phyloP scores from a whole-genome alignment of 2,797 vertebrate species.

The Todus mexicanus region DNA sequence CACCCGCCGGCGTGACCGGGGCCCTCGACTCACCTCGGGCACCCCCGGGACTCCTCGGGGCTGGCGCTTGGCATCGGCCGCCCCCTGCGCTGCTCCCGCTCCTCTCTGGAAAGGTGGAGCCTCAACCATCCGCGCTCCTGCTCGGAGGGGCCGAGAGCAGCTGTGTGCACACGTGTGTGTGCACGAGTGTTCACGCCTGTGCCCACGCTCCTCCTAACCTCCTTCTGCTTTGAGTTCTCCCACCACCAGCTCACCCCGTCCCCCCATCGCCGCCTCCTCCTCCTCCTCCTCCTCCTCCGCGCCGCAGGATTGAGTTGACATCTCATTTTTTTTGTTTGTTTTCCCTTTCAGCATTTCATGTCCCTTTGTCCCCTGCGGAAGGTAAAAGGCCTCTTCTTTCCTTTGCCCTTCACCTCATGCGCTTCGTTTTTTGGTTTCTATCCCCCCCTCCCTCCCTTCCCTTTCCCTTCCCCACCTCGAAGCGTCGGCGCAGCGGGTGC shows the following conservation, averaged over 20 bases:
- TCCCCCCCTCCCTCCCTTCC: not conserved
- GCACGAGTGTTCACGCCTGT: not conserved
- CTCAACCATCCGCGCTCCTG: not conserved
- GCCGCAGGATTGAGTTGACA: slow-evolving; percentile 38
- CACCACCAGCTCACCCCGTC: not conserved
- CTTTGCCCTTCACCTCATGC: not conserved
- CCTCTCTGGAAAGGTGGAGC: accelerated
- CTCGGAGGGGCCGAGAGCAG: not conserved
- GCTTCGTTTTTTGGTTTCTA: not conserved
- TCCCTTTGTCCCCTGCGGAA: slow-evolving; percentile 90
- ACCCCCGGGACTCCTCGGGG: not conserved
- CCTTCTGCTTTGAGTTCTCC: not conserved
- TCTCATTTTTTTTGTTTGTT: slow-evolving; percentile 54
- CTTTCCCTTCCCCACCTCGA: not conserved
- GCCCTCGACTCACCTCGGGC: not conserved
- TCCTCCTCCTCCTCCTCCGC: not conserved
- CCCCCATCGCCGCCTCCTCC: not conserved
- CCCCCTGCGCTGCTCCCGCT: not conserved
- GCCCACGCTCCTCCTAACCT: not conserved
- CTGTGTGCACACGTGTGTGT: too few species aligned
- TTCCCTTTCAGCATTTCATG: slow-evolving; percentile 89
- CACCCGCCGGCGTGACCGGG: not conserved
- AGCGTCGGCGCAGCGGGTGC: not conserved
- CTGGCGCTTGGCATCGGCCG: not conserved
- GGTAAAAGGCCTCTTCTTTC: slow-evolving; percentile 75